Conservation (phyloP, 2,797 vertebrate genomes). For the Malacoraja senta region DNA sequence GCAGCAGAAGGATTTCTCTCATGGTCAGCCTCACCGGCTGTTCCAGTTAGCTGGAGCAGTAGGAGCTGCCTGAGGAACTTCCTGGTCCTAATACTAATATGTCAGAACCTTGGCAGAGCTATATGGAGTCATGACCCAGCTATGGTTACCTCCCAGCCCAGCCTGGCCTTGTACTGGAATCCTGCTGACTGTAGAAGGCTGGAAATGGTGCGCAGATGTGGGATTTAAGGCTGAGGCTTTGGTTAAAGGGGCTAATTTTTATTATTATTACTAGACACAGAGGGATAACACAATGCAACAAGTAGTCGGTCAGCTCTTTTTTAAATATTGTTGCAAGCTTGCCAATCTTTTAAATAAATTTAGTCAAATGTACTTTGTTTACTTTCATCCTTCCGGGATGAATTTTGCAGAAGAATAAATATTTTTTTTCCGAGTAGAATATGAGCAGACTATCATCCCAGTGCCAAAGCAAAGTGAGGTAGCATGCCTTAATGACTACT, state of each 20-base stretch:
- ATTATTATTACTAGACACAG: neutral
- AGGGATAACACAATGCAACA: neutral
- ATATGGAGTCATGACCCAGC: too few species aligned
- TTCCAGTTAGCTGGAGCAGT: neutral
- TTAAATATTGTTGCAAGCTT: neutral
- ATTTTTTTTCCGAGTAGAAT: neutral
- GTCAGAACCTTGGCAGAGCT: neutral
- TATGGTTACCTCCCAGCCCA: neutral
- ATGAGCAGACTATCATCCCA: too few species aligned
- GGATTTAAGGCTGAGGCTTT: neutral
- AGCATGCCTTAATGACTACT: too few species aligned
- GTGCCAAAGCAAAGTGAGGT: too few species aligned
- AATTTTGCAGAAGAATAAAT: neutral
- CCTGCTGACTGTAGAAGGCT: neutral
- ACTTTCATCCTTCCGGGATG: neutral
- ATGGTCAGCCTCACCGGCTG: neutral
- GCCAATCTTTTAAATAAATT: neutral
- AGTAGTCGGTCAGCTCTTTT: neutral
- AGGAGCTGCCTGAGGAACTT: too few species aligned
- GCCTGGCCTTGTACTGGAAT: neutral
- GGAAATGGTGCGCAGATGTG: neutral
- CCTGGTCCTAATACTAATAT: neutral
- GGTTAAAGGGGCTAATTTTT: neutral
- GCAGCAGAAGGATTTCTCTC: neutral
- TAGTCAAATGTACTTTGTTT: neutral